A percentile compares a stretch with the other conserved stretches of the same genome.
phyloP scores from a whole-genome alignment of 2,113 vertebrate genomes.

The Neofelis nebulosa region DNA sequence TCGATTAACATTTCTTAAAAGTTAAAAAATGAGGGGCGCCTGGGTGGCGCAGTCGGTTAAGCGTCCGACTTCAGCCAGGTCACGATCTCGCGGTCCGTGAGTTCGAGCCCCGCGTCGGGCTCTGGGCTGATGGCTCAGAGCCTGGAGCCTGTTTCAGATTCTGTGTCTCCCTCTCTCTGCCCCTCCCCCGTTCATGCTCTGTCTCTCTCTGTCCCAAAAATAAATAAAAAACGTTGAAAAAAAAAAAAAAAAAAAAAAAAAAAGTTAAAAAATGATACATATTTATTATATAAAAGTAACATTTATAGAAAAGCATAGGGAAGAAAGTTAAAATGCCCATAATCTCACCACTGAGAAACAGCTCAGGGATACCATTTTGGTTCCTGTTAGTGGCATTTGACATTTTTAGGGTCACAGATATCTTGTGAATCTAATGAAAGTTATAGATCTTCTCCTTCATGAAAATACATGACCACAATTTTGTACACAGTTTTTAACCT shows the following conservation, averaged over 20 bases:
- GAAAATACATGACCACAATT: background rate
- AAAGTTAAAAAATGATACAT: background rate
- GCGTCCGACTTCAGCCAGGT: too few species aligned
- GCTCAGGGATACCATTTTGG: background rate
- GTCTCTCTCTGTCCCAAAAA: too few species aligned
- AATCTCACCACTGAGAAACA: background rate
- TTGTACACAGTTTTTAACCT: background rate
- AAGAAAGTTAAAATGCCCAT: background rate
- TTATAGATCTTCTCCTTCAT: background rate
- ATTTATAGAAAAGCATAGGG: background rate
- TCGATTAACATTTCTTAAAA: background rate
- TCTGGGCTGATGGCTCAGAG: too few species aligned
- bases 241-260: too few species aligned
- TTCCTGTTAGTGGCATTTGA: background rate
- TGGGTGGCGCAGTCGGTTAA: too few species aligned
- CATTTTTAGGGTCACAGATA: background rate
- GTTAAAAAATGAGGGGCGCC: too few species aligned
- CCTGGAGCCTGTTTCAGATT: too few species aligned
- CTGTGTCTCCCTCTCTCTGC: too few species aligned
- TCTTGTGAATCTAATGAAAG: conserved; percentile 7
- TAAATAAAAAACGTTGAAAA: too few species aligned
- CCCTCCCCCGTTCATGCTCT: too few species aligned
- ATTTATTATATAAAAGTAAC: background rate
- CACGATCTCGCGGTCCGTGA: too few species aligned
- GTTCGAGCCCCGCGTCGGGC: too few species aligned